Base-by-base conservation (phyloP, 2,888 invertebrate genomes). In the Lissocephala sabroskyi region DNA sequence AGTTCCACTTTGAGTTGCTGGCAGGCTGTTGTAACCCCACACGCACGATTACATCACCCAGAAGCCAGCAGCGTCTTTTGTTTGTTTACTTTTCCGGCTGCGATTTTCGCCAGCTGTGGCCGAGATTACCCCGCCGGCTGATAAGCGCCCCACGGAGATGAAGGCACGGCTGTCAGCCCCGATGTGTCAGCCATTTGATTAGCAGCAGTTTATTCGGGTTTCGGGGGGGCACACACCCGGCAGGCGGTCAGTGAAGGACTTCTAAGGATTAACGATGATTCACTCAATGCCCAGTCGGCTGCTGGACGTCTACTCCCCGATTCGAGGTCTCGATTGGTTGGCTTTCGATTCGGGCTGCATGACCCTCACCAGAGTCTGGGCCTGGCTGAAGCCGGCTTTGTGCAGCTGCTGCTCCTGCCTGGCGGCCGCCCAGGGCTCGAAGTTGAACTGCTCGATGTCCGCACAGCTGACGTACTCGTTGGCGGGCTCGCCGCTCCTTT, bases 391-490 rank as follows among this genome's bases (percentile, higher is more conserved):
- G 10, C 54, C 45, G 0, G 59, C 45, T 5, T 45, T 54, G 58
- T 79, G 70, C 23, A 79, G 50, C 10, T 49, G 18, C 0, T 59
- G 49, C 4, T 52, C 45, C 2, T 52, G 45, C 1, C 49, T 37
- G 0, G 41, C 23, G 16, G 49, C 50, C 4, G 62, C 62, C 92
- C 92, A 93, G 1, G 86, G 81, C 1, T 75, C 76, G 47, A 90
- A 87, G 67, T 87, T 85, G 0, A 88, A 87, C 33, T 86, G 86
- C 0, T 88, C 87, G 11, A 93, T 83, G 11, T 88, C 86, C 44
- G 82, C 82, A 83, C 94, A 94, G 62, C 88, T 85, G 1, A 89
- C 82, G n/a, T 89, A 86, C 0, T 88, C 87, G 82, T 91, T 90
- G 41, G 87, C 87, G 9, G 64, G 55, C 7, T 84, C 73, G 11